Evolutionary conservation across 2,113 vertebrate genomes (phyloP), one percentile per base, ranked within the genome.

Genomic region (Myanophis thanlyinensis): DNA sequence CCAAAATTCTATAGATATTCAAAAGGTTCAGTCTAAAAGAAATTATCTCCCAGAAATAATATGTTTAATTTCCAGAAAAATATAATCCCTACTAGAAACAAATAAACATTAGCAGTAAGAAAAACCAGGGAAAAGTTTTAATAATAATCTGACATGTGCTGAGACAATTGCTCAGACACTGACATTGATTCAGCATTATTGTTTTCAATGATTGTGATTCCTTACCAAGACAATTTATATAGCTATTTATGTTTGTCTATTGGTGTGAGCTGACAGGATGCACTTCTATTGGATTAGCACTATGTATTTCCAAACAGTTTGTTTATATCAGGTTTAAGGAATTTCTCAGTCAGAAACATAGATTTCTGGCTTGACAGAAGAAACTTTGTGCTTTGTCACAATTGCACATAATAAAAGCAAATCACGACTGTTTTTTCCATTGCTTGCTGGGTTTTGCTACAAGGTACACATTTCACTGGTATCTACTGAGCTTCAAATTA

Each of bases 331-430:
- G 92, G 87, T 46, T 48, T 44, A 67, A 88, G 52, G 2, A 88
- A 54, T 89, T 95, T 94, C 88, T 93, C 87, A 91, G 80, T 86
- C 88, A 93, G 90, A 88, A 54, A 94, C 48, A 25, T 80, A 95
- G 94, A 95, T 84, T 89, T 59, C 92, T 95, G 90, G 59, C 85
- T 95, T 90, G 67, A 85, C 80, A 0, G 27, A n/a, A 90, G 86
- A 93, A 93, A 92, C 86, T 93, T 92, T 90, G 90, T 86, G 53
- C 0, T 0, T 88, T 80, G 52, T 93, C 89, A 90, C 94, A 96
- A 89, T n/a, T 40, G 93, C 59, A 35, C 92, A 53, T 53, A 93
- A 93, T 93, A 95, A 93, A 97, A 95, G 93, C 67, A 91, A 95
- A 96, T 62, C 56, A 93, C 53, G 48, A 91, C 8, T 52, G 35